phyloP scores from a whole-genome alignment of 2,888 invertebrate species.

The Chymomyza caudatula region DNA sequence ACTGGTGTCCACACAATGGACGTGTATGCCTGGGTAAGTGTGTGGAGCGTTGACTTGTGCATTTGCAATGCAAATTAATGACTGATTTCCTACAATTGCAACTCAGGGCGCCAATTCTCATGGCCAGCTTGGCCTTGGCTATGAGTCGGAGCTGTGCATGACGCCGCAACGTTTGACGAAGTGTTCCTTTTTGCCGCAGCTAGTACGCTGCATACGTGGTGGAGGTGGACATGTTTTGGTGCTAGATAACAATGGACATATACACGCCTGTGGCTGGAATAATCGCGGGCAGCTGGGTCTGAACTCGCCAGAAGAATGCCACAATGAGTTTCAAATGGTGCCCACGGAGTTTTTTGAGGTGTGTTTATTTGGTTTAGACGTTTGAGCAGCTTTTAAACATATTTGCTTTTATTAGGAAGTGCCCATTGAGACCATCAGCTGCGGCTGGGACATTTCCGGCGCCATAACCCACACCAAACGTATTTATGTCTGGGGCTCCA shows the following conservation, averaged over 20 bases:
- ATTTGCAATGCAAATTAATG: slow-evolving; percentile 72
- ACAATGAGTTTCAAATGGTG: slow-evolving; percentile 77
- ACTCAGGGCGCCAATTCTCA: slow-evolving; percentile 91
- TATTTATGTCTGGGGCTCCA: slow-evolving; percentile 91
- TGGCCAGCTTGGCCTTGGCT: slow-evolving; percentile 87
- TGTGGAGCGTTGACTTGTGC: slow-evolving; percentile 5
- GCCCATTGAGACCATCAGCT: slow-evolving; percentile 83
- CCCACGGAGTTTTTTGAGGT: slow-evolving; percentile 79
- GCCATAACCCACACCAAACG: slow-evolving; percentile 84
- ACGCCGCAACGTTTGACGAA: slow-evolving; percentile 79
- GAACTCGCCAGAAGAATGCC: slow-evolving; percentile 63
- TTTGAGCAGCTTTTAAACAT: not conserved
- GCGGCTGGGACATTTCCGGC: slow-evolving; percentile 91
- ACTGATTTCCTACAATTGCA: slow-evolving; percentile 56
- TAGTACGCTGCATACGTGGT: slow-evolving; percentile 83
- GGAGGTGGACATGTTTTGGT: slow-evolving; percentile 89
- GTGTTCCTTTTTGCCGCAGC: slow-evolving; percentile 73
- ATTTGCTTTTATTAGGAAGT: slow-evolving; percentile 78
- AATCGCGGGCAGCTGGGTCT: slow-evolving; percentile 85
- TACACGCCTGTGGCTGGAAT: slow-evolving; percentile 89
- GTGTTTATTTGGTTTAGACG: not conserved
- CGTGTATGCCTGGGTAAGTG: slow-evolving; percentile 61
- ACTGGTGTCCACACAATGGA: slow-evolving; percentile 52
- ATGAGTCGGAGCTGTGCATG: slow-evolving; percentile 83
- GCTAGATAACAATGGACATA: slow-evolving; percentile 82